Evolutionary conservation across 2,113 vertebrate genomes (phyloP), one percentile per base, ranked within the genome.

Genomic region (Brachypodius melanocephalos): DNA sequence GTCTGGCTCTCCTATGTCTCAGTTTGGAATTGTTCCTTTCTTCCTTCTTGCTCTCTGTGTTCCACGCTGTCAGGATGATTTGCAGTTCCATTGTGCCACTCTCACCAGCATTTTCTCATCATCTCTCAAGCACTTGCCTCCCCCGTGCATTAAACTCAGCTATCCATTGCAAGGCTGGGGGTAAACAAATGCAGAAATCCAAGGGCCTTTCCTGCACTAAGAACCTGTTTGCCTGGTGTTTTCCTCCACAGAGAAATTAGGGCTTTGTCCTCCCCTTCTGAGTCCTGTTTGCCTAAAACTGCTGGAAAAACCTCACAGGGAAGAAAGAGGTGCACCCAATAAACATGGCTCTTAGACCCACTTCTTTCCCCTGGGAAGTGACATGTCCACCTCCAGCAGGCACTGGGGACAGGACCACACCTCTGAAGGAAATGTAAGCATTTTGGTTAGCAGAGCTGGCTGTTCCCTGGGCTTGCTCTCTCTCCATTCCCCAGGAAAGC

Each of bases 341-440:
- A 84, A 43, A 66, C 0, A 1, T 22, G 22, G 4, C 10, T 63
- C 10, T 63, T 4, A 1, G 43, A 52, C 6, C 6, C 51, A 14
- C 3, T 71, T 57, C 31, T 58, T 68, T 73, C 8, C 17, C 17
- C 26, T 29, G 38, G 10, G 13, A 74, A 5, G 17, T 7, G 8
- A n/a, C 1, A 1, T 10, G 15, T 28, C 46, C 6, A 1, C 16
- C 25, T 74, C 19, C 61, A 85, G 20, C 18, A 63, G 36, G 12
- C 22, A 38, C 8, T 0, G 0, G 8, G 46, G 14, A 38, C 21
- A 5, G 14, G 8, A 59, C 7, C 21, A 25, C 31, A 32, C 5
- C 11, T 85, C 24, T 0, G 0, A 79, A 51, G 36, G 32, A 10
- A 71, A 59, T 43, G 9, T 12, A 46, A 49, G 17, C 1, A 1